Conservation (phyloP, 2,888 invertebrate genomes). For the Itoplectis maculator region DNA sequence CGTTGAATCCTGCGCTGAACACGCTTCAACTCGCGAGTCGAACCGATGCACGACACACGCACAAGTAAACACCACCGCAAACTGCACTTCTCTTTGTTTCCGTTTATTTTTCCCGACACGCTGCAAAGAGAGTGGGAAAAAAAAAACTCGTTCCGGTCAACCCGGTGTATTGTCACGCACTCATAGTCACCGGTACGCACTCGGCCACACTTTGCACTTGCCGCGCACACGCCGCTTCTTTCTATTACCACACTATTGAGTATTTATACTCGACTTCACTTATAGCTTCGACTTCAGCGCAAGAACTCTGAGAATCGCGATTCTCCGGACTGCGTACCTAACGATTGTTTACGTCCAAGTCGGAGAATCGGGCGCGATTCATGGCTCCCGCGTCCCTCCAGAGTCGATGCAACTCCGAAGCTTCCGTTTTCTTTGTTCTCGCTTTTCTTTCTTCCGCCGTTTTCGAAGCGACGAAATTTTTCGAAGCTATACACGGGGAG, state of each 20-base stretch:
- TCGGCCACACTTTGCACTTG: too few species aligned
- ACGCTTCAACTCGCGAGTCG: not conserved
- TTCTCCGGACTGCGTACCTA: slow-evolving; percentile 35
- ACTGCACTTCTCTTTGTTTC: not conserved
- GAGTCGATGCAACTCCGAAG: too few species aligned
- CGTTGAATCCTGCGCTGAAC: slow-evolving; percentile 33
- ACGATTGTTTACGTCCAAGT: slow-evolving; percentile 51
- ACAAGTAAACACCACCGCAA: slow-evolving; percentile 32
- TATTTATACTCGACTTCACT: too few species aligned
- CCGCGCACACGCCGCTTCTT: too few species aligned
- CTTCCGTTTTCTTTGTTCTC: too few species aligned
- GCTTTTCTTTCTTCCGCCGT: too few species aligned
- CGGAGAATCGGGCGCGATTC: slow-evolving; percentile 26
- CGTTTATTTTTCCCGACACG: not conserved
- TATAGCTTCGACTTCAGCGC: not conserved
- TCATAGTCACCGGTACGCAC: slow-evolving; percentile 76
- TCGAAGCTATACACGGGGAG: not conserved
- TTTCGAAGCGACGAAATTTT: too few species aligned
- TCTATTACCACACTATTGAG: too few species aligned
- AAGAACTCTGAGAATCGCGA: too few species aligned
- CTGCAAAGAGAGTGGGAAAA: slow-evolving; percentile 29
- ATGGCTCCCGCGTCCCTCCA: too few species aligned
- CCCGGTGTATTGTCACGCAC: slow-evolving; percentile 79
- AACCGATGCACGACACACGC: slow-evolving; percentile 36
- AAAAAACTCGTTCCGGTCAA: slow-evolving; percentile 63